A percentile compares a stretch with the other conserved stretches of the same genome.
Conservation (phyloP, 2,888 invertebrate genomes). For the Nematopogon swammerdamellus region DNA sequence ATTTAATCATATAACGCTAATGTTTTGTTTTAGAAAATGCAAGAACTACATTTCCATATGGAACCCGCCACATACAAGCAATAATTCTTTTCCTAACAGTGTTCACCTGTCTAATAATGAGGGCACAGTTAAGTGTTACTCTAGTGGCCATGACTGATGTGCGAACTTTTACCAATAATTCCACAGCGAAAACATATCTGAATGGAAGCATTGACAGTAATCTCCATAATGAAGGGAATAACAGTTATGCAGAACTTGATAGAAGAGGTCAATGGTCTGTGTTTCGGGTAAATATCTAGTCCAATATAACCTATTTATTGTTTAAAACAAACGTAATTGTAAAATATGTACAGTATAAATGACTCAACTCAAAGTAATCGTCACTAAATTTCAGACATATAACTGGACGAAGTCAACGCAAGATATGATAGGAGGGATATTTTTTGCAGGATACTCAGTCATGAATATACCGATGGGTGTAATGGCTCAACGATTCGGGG, state of each 20-base stretch:
- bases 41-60: constrained; percentile 13
- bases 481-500: constrained; percentile 60
- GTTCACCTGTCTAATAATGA: constrained; percentile 16
- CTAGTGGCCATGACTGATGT: constrained; percentile 32
- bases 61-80: constrained; percentile 26
- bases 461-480: constrained; percentile 55
- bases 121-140: constrained; percentile 17
- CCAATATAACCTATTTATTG: no score
- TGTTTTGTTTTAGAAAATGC: not conserved
- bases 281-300: constrained; percentile 24
- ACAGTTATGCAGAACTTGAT: no score
- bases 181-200: not conserved
- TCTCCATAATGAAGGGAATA: no score
- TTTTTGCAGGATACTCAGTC: constrained; percentile 52
- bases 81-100: constrained; percentile 26
- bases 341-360: no score
- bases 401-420: constrained; percentile 31
- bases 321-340: no score
- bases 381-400: constrained; percentile 31
- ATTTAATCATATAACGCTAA: no score
- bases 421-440: constrained; percentile 41
- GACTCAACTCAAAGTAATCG: no score
- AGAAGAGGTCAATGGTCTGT: constrained; percentile 16
- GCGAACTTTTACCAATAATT: not conserved
- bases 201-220: not conserved